These are phyloP conservation scores for Lagopus leucura DNA, from an alignment of 2,113 vertebrate genomes.

Conservation along the genomic window DNA sequence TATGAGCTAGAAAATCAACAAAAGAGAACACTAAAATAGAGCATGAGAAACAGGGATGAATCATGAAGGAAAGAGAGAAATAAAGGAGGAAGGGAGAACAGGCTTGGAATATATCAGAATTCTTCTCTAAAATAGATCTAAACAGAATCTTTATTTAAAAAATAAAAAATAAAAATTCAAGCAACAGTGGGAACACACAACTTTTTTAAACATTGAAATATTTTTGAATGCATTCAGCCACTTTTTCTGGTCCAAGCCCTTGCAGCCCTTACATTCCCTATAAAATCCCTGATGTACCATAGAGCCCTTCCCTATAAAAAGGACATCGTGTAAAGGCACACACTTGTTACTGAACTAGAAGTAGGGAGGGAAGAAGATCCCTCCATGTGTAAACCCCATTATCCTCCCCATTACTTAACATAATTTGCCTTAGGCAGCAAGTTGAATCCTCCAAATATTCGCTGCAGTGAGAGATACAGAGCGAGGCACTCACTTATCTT, in stretches of 20 bases:
- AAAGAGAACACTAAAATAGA: neutral
- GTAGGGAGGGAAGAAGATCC: constrained; percentile 1
- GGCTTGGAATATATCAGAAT: neutral
- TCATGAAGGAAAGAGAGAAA: neutral
- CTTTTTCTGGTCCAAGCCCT: neutral
- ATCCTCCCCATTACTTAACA: constrained; percentile 29
- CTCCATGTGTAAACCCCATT: constrained; percentile 24
- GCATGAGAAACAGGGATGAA: neutral
- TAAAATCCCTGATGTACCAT: neutral
- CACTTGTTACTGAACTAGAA: neutral
- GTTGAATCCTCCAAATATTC: constrained; percentile 16
- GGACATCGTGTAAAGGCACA: neutral
- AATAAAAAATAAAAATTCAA: neutral
- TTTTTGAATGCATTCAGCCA: neutral
- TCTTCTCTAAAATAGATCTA: neutral
- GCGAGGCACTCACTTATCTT: constrained; percentile 20
- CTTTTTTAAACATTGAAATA: neutral
- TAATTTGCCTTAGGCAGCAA: constrained; percentile 38
- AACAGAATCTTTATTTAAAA: neutral
- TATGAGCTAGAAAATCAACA: neutral
- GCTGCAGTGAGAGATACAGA: neutral
- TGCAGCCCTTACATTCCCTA: neutral
- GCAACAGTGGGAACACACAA: neutral
- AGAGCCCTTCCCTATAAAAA: neutral
- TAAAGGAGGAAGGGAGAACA: neutral